Conservation (phyloP, 2,888 invertebrate species). For the Teleiodes luculella region DNA sequence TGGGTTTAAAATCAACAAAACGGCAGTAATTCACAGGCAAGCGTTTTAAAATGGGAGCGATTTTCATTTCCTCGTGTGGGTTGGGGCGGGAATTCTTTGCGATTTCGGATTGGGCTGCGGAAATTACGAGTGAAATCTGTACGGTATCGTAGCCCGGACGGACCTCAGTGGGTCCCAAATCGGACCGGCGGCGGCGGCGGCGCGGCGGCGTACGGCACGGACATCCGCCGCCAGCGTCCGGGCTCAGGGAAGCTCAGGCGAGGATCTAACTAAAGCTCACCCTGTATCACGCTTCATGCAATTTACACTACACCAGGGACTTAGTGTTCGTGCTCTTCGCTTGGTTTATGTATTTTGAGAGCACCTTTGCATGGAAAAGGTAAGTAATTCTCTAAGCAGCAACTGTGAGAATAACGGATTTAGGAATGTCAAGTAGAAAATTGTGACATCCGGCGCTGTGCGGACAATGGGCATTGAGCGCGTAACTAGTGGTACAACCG, state of each 20-base stretch:
- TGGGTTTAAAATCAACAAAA: constrained; percentile 23
- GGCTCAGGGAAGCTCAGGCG: not conserved
- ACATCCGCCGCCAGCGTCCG: not conserved
- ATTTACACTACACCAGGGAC: constrained; percentile 2
- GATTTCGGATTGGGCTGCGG: constrained; percentile 35
- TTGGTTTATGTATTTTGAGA: constrained; percentile 4
- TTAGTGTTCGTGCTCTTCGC: constrained; percentile 1
- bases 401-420: not conserved
- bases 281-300: not conserved
- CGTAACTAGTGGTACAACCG: not conserved
- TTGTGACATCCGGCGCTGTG: constrained; percentile 6
- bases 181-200: too few species aligned
- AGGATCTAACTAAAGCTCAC: not conserved
- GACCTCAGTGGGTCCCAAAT: not conserved
- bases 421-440: constrained; percentile 1
- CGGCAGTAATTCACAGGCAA: constrained; percentile 43
- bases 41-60: constrained; percentile 59
- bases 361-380: constrained; percentile 1
- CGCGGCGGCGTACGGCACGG: too few species aligned
- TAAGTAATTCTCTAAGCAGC: not conserved
- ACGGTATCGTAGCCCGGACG: not conserved
- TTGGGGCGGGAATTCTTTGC: constrained; percentile 42
- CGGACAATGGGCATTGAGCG: not conserved
- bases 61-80: constrained; percentile 58
- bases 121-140: constrained; percentile 6